Percentiles rank a stretch among this genome's conserved stretches.
These are phyloP conservation scores for Platycercus adscitus DNA, from an alignment of 2,113 vertebrate genomes.

Conservation along the genomic window DNA sequence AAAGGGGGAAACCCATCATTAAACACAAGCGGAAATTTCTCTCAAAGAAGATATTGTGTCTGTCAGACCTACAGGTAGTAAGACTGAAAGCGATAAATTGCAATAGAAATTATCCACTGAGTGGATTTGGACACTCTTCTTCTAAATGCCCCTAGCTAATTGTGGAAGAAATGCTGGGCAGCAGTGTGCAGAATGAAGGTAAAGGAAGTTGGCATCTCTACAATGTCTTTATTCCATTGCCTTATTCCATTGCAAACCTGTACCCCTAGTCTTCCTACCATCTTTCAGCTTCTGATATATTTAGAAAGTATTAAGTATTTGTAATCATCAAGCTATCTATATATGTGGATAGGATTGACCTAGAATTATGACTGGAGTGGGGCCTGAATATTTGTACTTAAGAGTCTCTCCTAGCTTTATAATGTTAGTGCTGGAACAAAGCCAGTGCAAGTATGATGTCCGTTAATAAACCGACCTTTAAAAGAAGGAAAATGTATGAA, in stretches of 20 bases:
- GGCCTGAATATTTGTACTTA: background rate
- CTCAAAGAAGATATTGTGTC: background rate
- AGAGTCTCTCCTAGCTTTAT: background rate
- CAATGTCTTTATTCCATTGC: background rate
- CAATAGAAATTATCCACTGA: background rate
- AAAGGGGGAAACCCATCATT: background rate
- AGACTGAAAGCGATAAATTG: background rate
- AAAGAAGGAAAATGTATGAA: background rate
- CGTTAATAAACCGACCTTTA: background rate
- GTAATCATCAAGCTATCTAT: background rate
- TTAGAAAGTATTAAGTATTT: background rate
- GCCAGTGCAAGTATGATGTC: background rate
- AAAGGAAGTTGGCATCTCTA: background rate
- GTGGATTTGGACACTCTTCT: background rate
- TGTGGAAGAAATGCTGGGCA: background rate
- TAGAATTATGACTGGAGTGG: background rate
- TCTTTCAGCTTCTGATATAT: background rate
- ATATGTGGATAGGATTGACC: background rate
- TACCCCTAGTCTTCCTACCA: background rate
- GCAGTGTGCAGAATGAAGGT: background rate
- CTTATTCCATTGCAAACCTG: background rate
- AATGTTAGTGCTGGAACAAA: background rate
- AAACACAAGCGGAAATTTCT: background rate
- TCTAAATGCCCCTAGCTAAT: background rate
- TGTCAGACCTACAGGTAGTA: background rate